Percentiles rank a stretch among this genome's conserved stretches.
Evolutionary conservation across 2,888 invertebrate genomes (phyloP).

Genomic region (Aporophyla nigra): DNA sequence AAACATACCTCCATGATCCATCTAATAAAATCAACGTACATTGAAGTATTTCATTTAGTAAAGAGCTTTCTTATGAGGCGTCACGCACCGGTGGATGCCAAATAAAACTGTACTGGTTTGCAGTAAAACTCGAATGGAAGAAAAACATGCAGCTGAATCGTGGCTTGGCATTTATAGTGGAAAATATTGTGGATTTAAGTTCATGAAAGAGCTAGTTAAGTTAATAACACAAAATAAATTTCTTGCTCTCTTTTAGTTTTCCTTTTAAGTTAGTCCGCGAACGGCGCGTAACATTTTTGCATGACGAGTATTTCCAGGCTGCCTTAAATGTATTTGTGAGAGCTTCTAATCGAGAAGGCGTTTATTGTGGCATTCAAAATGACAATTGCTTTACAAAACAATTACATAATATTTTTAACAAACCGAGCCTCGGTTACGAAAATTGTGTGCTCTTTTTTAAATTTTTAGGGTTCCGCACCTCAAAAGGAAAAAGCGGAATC

Average conservation of each 20-base stretch:
- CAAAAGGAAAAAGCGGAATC: no score
- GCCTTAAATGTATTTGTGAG: not conserved
- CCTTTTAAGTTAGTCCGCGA: not conserved
- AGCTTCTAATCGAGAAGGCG: not conserved
- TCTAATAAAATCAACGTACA: conserved; percentile 31
- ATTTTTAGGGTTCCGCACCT: no score
- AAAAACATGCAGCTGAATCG: conserved; percentile 11
- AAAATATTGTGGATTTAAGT: conserved; percentile 14
- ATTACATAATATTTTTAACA: not conserved
- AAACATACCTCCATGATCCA: conserved; percentile 7
- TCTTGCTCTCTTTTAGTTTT: no score
- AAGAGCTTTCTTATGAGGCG: conserved; percentile 64
- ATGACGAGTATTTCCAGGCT: conserved; percentile 3
- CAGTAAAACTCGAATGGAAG: conserved; percentile 27
- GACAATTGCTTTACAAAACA: not conserved
- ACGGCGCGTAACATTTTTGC: conserved; percentile 3
- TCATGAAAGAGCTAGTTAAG: not conserved
- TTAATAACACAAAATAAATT: not conserved
- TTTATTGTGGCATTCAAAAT: conserved; percentile 1
- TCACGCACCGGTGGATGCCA: conserved; percentile 35
- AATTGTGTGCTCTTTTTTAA: no score
- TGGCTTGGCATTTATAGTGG: conserved; percentile 1
- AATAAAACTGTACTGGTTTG: conserved; percentile 51
- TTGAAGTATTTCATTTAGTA: conserved; percentile 62
- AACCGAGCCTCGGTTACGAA: not conserved